Percentiles rank a stretch among this genome's conserved stretches.
phyloP scores from a whole-genome alignment of 2,113 vertebrate species.

The Ammodytes marinus region DNA sequence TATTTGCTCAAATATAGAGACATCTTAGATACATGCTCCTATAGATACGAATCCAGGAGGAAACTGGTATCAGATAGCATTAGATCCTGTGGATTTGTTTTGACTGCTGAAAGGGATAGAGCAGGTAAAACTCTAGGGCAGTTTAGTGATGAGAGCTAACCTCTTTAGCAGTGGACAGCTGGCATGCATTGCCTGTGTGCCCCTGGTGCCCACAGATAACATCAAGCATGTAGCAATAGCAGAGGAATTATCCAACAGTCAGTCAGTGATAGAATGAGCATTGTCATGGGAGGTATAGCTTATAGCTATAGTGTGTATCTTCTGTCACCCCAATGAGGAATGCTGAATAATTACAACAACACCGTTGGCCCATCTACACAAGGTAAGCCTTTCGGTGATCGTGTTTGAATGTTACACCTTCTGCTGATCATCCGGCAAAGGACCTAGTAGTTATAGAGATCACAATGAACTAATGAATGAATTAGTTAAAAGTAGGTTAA shows the following conservation, averaged over 20 bases:
- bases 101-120: conserved; percentile 18
- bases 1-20: conserved; percentile 39
- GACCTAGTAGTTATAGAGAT: not conserved
- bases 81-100: conserved; percentile 22
- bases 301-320: not conserved
- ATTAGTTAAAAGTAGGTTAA: too few relatives aligned
- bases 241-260: conserved; percentile 6
- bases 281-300: not conserved
- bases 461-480: too few relatives aligned
- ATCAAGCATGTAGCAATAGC: conserved; percentile 16
- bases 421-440: too few relatives aligned
- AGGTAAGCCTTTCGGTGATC: too few relatives aligned
- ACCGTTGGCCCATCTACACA: too few relatives aligned
- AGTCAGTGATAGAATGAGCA: not conserved
- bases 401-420: too few relatives aligned
- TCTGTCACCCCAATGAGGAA: too few relatives aligned
- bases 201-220: not conserved
- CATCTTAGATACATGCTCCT: conserved; percentile 27
- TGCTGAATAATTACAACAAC: too few relatives aligned
- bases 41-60: conserved; percentile 43
- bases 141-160: conserved; percentile 3
- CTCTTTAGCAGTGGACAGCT: not conserved
- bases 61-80: conserved; percentile 38
- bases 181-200: not conserved
- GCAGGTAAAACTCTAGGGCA: conserved; percentile 18